Base-by-base conservation (phyloP, 2,113 vertebrate species). In the Pelobates fuscus region DNA sequence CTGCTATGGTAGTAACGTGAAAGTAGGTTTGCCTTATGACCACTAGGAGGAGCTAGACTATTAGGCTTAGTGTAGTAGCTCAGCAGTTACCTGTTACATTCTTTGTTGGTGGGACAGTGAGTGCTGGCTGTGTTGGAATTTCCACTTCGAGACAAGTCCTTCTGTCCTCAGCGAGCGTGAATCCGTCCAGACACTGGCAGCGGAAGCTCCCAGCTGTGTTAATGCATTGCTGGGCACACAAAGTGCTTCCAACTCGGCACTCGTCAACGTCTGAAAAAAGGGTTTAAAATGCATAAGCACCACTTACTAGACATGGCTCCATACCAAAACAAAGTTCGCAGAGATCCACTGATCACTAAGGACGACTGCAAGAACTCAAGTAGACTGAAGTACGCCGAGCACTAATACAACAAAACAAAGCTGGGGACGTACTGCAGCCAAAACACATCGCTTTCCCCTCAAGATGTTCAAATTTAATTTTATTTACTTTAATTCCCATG, bases 181-280 rank as follows among this genome's bases (percentile, higher is more conserved):
- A 94, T 66, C 95, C 94, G 0, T 88, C 84, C 29, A 1, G 2
- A 74, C 94, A 95, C 41, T 68, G 67, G 0, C 96, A 97, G 62
- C 2, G 81, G 81, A 92, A 96, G 82, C 95, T 94, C 65, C 95
- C 95, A 0, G 78, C 83, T 0, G 88, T 91, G 87, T 95, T 97
- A 79, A 91, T 2, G 4, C 97, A 98, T 79, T 46, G 77, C 78
- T 95, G 94, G 20, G 83, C 4, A 61, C 96, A 97, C 0, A 71
- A 59, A 0, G 84, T 89, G 71, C 43, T 66, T 64, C 82, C 85
- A 0, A 73, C 2, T 2, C 77, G 7, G 15, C 96, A 96, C 44
- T 98, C 97, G 0, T 96, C 93, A 83, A 95, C 85, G 0, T 98
- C 96, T 98, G 84, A 4, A 82, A 83, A 21, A 0, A 25, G 52